Base-by-base conservation (phyloP, 2,888 invertebrate genomes). In the Mesochorus sp. region DNA sequence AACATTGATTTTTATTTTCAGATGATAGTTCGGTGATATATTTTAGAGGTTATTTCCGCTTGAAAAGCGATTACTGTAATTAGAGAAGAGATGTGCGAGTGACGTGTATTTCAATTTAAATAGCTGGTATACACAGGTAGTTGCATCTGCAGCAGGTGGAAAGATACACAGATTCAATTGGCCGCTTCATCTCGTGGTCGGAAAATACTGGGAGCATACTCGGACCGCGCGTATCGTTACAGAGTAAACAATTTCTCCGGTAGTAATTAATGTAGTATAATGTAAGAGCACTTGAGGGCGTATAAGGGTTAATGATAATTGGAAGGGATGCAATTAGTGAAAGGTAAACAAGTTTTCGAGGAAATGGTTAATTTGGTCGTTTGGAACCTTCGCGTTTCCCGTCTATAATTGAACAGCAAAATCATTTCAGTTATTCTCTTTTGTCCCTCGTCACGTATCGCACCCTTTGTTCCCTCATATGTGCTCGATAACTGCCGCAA, bases 341-440 rank as follows among this genome's bases (percentile, higher is more conserved):
- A 12, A 24, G 21, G 66, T 61, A 53, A 73, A 57, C 47, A 70
- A 49, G 31, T 14, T 37, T 24, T 26, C 14, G 19, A 14, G 42
- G 26, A 17, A 73, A 55, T 17, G 42, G 6, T 21, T 17, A 10
- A 19, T 19, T 24, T 14, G 44, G 3, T 37, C 26, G 12, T 70
- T 26, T 28, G 34, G 47, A 4, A n/a, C 37, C 47, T 12, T 31
- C 39, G 49, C 19, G 39, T 19, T 42, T 26, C 47, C n/a, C n/a
- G 49, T 51, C 49, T 44, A 39, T 49, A 64, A 68, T 62, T 73
- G 37, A 62, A 39, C 44, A 53, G 53, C 71, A n/a, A 53, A 76
- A 51, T 62, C 68, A 77, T 39, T 17, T 57, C 0, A 8, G 10
- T 21, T 28, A 26, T 17, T 5, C 42, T 12, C 3, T n/a, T 10